Evolutionary conservation across 2,113 vertebrate species (phyloP).

Genomic region (Callaeas wilsoni): DNA sequence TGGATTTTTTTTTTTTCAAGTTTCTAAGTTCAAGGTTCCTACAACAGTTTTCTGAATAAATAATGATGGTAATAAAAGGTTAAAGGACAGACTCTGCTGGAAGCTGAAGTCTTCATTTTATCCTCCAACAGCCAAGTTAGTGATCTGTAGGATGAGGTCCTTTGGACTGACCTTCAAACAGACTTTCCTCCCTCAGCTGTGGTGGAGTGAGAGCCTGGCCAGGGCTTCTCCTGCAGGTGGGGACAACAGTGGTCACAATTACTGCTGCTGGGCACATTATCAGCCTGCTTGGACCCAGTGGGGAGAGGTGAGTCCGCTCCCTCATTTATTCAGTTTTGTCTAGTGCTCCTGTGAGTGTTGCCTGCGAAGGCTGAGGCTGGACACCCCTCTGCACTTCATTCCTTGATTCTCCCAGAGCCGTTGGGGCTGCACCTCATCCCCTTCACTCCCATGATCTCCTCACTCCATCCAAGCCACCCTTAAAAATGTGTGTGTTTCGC

Average conservation of each 20-base stretch:
- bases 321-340: background rate
- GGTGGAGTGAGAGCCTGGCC: background rate
- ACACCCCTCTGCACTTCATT: background rate
- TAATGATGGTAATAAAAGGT: conserved; percentile 2
- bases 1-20: background rate
- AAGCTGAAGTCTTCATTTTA: background rate
- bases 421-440: background rate
- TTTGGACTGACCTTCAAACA: background rate
- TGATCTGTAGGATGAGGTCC: background rate
- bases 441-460: background rate
- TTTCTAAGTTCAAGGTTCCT: background rate
- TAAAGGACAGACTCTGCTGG: background rate
- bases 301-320: background rate
- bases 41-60: background rate
- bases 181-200: background rate
- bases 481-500: background rate
- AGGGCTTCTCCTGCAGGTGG: background rate
- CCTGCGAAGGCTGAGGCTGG: background rate
- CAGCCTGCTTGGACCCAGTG: background rate
- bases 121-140: background rate
- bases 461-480: background rate
- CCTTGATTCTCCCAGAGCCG: background rate
- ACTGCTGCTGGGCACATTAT: background rate
- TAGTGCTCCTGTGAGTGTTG: background rate
- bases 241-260: background rate